Evolutionary conservation across 2,888 invertebrate species (phyloP), one percentile per base, ranked within the genome.

Genomic region (Aromia moschata): DNA sequence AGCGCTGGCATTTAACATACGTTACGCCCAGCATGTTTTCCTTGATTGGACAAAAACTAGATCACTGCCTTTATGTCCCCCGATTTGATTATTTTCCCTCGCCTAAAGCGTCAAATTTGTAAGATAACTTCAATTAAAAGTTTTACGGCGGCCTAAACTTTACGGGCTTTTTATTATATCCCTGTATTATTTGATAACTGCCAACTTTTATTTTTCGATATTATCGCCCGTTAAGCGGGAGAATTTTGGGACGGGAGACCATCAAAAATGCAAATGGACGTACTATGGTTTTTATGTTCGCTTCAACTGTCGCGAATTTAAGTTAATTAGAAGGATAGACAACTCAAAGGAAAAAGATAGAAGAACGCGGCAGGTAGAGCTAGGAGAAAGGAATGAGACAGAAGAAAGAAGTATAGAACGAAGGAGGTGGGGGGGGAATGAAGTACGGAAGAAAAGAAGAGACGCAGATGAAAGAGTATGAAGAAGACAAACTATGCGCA

Each of bases 21-120:
- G 71, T 70, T 71, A 65, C 71, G 68, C 71, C 72, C 70, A 65
- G 51, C 69, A 70, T 69, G 72, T 71, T 73, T 71, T 70, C 69
- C 69, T 71, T 73, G 73, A 73, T 73, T 73, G 71, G 70, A 72
- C 70, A 68, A 70, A n/a, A 71, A 69, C 68, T 70, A 65, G 70
- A 70, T 67, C 68, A 66, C 59, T 64, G 68, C 63, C 70, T 69
- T 72, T 71, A 71, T 69, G 68, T 64, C 56, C 60, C 46, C 20
- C 57, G 61, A 65, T 65, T 66, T 59, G 56, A 62, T 66, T 67
- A 55, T 62, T 56, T 56, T 58, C 63, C 62, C 64, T 57, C 58
- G 51, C 62, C 44, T 61, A 64, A 53, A 64, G 66, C 62, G 61
- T 59, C 64, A 65, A 67, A 68, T 69, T 67, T 61, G 57, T 61